Evolutionary conservation across 2,113 vertebrate species (phyloP).

Genomic region (Charadrius vociferus): DNA sequence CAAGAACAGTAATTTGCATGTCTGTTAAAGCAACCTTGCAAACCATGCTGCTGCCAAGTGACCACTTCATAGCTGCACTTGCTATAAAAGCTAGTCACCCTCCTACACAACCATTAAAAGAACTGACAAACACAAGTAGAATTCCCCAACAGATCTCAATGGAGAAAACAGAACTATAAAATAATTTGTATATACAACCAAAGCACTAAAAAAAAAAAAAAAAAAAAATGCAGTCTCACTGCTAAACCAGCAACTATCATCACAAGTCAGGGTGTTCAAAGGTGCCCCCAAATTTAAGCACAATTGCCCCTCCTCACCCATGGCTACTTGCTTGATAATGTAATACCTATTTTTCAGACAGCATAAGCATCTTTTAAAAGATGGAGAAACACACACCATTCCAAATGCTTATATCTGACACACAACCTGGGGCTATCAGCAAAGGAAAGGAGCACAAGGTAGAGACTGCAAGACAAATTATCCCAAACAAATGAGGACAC

Average conservation of each 20-base stretch:
- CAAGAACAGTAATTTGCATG: not conserved
- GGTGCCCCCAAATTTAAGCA: not conserved
- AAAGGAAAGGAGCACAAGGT: not conserved
- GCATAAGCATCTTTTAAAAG: not conserved
- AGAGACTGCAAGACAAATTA: not conserved
- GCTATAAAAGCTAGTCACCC: not conserved
- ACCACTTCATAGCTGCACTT: not conserved
- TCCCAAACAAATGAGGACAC: not conserved
- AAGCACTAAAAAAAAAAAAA: not conserved
- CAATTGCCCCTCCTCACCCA: not conserved
- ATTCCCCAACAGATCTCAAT: not conserved
- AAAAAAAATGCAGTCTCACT: not conserved
- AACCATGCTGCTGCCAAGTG: not conserved
- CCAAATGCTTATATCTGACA: not conserved
- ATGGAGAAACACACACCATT: not conserved
- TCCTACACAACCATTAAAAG: not conserved
- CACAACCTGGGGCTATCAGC: not conserved
- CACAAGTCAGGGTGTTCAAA: not conserved
- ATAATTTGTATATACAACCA: not conserved
- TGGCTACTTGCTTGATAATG: not conserved
- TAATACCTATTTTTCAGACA: not conserved
- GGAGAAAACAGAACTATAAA: not conserved
- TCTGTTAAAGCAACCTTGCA: not conserved
- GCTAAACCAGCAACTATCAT: not conserved
- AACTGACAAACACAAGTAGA: not conserved